A percentile compares a stretch with the other conserved stretches of the same genome.
phyloP scores from a whole-genome alignment of 2,797 vertebrate genomes.

The Ciconia nigra region DNA sequence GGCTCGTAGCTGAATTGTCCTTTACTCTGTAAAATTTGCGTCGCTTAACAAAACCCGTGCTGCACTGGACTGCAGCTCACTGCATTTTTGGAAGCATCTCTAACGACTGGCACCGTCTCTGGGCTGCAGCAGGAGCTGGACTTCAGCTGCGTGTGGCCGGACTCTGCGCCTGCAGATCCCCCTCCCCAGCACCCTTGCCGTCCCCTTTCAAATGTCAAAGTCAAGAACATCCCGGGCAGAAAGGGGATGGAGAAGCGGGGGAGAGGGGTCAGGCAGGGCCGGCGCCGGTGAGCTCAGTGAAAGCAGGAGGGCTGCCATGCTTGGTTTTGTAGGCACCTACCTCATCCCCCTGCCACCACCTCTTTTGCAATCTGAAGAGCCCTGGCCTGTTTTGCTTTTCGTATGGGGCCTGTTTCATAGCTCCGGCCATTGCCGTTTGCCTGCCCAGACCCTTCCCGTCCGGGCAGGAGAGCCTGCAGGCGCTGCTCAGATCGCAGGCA shows the following conservation, averaged over 20 bases:
- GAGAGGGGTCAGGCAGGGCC: background rate
- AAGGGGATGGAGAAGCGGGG: background rate
- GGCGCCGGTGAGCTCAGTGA: accelerated
- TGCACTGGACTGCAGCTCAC: background rate
- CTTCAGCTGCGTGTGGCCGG: background rate
- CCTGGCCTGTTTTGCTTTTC: background rate
- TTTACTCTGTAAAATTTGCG: background rate
- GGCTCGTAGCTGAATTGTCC: background rate
- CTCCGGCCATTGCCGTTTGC: background rate
- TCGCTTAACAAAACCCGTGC: background rate
- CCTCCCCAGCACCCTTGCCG: background rate
- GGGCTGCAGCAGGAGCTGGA: background rate
- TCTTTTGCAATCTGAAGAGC: background rate
- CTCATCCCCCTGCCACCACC: accelerated
- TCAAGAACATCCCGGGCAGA: background rate
- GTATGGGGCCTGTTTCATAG: background rate
- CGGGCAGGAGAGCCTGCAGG: background rate
- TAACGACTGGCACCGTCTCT: background rate
- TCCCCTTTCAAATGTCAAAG: background rate
- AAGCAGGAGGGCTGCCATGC: background rate
- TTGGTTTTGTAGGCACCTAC: too few species aligned
- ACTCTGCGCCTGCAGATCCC: background rate
- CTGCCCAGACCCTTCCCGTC: background rate
- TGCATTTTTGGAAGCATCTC: background rate
- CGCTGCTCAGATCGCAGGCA: background rate